Percentiles rank a stretch among this genome's conserved stretches.
These are phyloP conservation scores for Salvelinus fontinalis DNA, from an alignment of 2,113 vertebrate species.

Conservation along the genomic window DNA sequence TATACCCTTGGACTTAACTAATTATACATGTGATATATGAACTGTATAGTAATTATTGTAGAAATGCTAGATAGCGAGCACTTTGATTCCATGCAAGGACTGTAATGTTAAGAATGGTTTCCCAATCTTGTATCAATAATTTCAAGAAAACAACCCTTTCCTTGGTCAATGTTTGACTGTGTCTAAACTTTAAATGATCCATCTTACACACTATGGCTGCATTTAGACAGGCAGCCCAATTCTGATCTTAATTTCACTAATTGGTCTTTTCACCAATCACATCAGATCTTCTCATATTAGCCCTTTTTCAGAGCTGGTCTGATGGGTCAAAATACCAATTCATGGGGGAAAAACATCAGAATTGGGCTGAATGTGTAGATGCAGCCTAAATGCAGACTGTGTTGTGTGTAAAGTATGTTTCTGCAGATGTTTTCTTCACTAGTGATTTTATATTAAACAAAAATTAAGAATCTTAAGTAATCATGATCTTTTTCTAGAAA, in stretches of 20 bases:
- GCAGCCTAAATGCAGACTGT: too few species aligned
- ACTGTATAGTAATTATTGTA: slow-evolving; percentile 3
- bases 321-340: too few species aligned
- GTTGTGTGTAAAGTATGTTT: slow-evolving; percentile 12
- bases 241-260: too few species aligned
- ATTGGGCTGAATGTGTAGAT: too few species aligned
- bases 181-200: slow-evolving; percentile 4
- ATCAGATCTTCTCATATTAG: too few species aligned
- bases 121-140: background rate
- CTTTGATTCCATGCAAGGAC: slow-evolving; percentile 9
- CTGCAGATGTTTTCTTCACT: slow-evolving; percentile 1
- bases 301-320: too few species aligned
- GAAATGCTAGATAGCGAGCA: slow-evolving; percentile 6
- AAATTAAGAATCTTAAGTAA: too few species aligned
- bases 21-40: slow-evolving; percentile 15
- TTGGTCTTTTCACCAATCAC: too few species aligned
- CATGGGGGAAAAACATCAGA: too few species aligned
- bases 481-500: too few species aligned
- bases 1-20: slow-evolving; percentile 2
- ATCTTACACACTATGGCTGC: too few species aligned
- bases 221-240: too few species aligned
- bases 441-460: slow-evolving; percentile 13
- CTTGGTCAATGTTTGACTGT: slow-evolving; percentile 70
- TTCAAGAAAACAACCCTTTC: slow-evolving; percentile 24
- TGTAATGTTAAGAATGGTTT: slow-evolving; percentile 16